phyloP scores from a whole-genome alignment of 1,140 invertebrate genomes.

The Drusus annulatus region DNA sequence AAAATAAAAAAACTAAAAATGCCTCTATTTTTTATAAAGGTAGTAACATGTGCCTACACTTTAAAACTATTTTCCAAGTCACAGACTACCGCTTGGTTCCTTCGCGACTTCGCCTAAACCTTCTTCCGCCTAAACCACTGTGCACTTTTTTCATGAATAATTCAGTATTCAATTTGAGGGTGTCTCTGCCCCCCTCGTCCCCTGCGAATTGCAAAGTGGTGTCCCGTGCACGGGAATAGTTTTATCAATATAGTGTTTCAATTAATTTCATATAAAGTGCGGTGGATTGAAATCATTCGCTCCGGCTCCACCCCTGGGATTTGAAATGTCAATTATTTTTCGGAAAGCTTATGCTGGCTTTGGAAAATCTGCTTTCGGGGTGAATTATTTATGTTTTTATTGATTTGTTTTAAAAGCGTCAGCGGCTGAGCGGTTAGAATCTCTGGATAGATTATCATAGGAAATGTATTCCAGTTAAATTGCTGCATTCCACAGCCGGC shows the following conservation, averaged over 20 bases:
- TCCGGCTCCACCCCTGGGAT: conserved; percentile 24
- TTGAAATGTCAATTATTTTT: conserved; percentile 35
- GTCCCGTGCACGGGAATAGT: not conserved
- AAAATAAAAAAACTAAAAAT: too few relatives aligned
- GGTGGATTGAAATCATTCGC: conserved; percentile 16
- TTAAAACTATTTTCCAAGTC: too few relatives aligned
- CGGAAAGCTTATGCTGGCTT: conserved; percentile 5
- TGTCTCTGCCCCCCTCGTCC: not conserved
- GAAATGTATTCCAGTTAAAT: too few relatives aligned
- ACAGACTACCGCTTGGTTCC: too few relatives aligned
- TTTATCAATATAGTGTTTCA: conserved; percentile 32
- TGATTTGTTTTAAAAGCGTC: too few relatives aligned
- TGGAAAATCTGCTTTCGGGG: not conserved
- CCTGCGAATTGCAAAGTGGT: conserved; percentile 33
- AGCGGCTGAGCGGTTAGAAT: too few relatives aligned
- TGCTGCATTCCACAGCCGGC: too few relatives aligned
- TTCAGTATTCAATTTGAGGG: conserved; percentile 23
- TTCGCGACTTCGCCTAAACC: too few relatives aligned
- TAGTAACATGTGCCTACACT: too few relatives aligned
- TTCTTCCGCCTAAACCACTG: not conserved
- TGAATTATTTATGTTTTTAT: not conserved
- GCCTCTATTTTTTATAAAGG: too few relatives aligned
- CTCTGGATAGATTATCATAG: too few relatives aligned
- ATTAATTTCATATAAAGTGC: conserved; percentile 32
- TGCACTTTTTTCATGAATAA: conserved; percentile 23